These are phyloP conservation scores for Amblyteles armatorius DNA, from an alignment of 2,888 invertebrate genomes.

Conservation along the genomic window DNA sequence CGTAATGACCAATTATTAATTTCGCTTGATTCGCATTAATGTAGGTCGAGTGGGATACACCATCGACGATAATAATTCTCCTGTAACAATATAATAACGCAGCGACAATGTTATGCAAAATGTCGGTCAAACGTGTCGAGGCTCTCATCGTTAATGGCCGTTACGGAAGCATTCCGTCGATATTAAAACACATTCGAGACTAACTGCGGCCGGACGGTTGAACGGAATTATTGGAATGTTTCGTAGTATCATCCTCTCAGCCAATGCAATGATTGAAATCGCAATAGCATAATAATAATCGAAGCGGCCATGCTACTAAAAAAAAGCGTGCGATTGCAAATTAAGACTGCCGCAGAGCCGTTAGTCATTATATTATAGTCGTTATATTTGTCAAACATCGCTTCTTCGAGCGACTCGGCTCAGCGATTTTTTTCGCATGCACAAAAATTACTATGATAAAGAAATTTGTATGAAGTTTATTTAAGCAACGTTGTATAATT, in stretches of 20 bases:
- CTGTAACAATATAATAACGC: background rate
- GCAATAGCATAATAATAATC: background rate
- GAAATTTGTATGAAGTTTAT: background rate
- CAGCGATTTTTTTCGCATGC: background rate
- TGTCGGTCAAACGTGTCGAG: conserved; percentile 39
- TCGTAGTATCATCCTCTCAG: background rate
- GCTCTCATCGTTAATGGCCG: background rate
- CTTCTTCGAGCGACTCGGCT: background rate
- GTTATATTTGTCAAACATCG: background rate
- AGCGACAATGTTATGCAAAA: conserved; percentile 16
- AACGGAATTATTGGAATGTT: background rate
- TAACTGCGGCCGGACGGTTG: background rate
- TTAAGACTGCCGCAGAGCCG: background rate
- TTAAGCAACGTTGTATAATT: background rate
- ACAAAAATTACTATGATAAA: background rate
- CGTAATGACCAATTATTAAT: background rate
- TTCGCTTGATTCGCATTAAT: background rate
- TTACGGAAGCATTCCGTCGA: background rate
- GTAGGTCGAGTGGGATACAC: conserved; percentile 9
- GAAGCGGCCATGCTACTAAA: background rate
- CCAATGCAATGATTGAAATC: background rate
- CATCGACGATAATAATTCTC: background rate
- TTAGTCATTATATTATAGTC: background rate
- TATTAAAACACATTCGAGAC: background rate
- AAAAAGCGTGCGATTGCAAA: background rate